A percentile compares a stretch with the other conserved stretches of the same genome.
Conservation (phyloP, 1,140 invertebrate genomes). For the Idris sp. region DNA sequence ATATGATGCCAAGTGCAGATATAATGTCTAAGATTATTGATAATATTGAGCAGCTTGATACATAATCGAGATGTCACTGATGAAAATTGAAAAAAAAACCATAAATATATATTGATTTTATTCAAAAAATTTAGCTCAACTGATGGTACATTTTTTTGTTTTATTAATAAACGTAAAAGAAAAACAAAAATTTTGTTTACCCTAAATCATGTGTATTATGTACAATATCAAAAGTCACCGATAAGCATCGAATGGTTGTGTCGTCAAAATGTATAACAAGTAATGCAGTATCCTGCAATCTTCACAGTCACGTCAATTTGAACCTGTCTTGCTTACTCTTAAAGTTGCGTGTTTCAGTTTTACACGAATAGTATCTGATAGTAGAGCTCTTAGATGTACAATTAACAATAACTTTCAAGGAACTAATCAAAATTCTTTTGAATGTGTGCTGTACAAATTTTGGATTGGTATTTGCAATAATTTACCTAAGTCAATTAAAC, state of each 20-base stretch:
- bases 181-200: too few relatives aligned
- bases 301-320: conserved; percentile 47
- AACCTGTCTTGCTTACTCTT: conserved; percentile 19
- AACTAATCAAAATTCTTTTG: conserved; percentile 29
- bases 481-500: too few relatives aligned
- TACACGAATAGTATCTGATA: conserved; percentile 34
- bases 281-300: conserved; percentile 35
- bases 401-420: conserved; percentile 31
- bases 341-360: conserved; percentile 40
- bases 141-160: too few relatives aligned
- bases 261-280: conserved; percentile 42
- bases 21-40: conserved; percentile 39
- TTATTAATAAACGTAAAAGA: too few relatives aligned
- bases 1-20: conserved; percentile 34
- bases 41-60: conserved; percentile 22
- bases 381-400: conserved; percentile 16
- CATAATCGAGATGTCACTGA: conserved; percentile 8
- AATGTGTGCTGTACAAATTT: conserved; percentile 1
- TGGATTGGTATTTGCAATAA: too few relatives aligned
- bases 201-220: conserved; percentile 7
- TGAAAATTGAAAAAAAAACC: conserved; percentile 11
- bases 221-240: conserved; percentile 15
- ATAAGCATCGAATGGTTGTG: conserved; percentile 27
- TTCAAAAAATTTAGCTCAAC: too few relatives aligned
- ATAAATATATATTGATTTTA: too few relatives aligned